Evolutionary conservation across 2,888 invertebrate genomes (phyloP), one percentile per base, ranked within the genome.

Genomic region (Protodeltote pygarga): DNA sequence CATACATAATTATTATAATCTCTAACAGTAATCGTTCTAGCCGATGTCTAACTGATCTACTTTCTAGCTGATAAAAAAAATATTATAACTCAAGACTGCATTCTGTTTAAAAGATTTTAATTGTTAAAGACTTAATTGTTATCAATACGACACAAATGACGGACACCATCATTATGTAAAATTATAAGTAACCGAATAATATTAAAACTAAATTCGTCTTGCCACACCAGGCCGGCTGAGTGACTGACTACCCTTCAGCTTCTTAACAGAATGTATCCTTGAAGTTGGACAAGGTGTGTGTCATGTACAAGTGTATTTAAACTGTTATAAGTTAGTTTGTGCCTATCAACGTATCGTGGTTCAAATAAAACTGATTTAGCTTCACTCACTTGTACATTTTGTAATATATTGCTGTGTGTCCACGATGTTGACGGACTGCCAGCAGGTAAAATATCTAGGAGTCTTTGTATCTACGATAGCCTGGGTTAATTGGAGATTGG

Each of bases 1-100:
- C 40, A 58, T 27, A 48, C 25, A 38, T 31, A 29, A 20, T 38
- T 34, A 25, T 33, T 34, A 25, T 33, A 60, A 41, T 44, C 5
- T 29, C 19, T 34, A 37, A 20, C 28, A 19, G 13, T 35, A 47
- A 25, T 16, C 19, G 11, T 32, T 34, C 29, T 40, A 46, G 42
- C 54, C 14, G 41, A 35, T 9, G n/a, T 27, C 35, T 35, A 32
- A 10, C 25, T 31, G 19, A 9, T 41, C 23, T 33, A 57, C 28
- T 21, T 5, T 20, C 31, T 48, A 38, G 55, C 48, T 17, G 16
- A 23, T 34, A 24, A 3, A 16, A 16, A 54, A 32, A 38, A 31
- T 38, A 2, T 20, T 41, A 28, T n/a, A n/a, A 44, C 25, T 21
- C 53, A 38, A 61, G 25, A 20, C 16, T 11, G 20, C 15, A 53